Base-by-base conservation (phyloP, 2,113 vertebrate genomes). In the Eonycteris spelaea region DNA sequence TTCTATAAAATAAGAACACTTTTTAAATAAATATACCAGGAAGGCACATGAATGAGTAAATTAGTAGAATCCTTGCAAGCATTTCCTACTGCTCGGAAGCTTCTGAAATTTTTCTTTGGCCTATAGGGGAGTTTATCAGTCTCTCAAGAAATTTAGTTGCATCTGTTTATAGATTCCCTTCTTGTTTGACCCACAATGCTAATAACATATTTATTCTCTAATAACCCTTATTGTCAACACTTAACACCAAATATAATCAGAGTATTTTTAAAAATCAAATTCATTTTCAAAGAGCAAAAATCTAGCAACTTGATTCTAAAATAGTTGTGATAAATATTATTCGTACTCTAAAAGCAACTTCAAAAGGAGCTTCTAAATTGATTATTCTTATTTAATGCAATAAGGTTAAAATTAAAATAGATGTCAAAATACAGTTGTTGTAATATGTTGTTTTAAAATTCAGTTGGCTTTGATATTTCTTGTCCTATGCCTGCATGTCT, bases 201-300 rank as follows among this genome's bases (percentile, higher is more conserved):
- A 80, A 92, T 71, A 88, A n/a, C 15, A 51, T 83, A 92, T 68
- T 96, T 87, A 94, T 95, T 95, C 40, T 71, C 59, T 71, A 95
- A 85, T 86, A 86, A 77, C 28, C 5, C 26, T 90, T 80, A 80
- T 85, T 80, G 43, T 93, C 48, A 90, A 84, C 30, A 94, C 12
- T 95, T 86, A 95, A 43, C 35, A 82, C 18, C 19, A 94, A 86
- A 95, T 80, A 67, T 71, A 95, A 95, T 86, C 35, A 92, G 24
- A 38, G 7, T 77, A 68, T 65, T 79, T 67, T 51, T 4, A 35
- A 82, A 89, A 73, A 78, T 94, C n/a, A 78, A 83, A 94, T 92
- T 86, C 5, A 43, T 88, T 93, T 91, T 85, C 30, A 79, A 75
- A 91, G 57, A 90, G 91, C 38, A 87, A 73, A 95, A 96, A 51